Base-by-base conservation (phyloP, 2,888 invertebrate species). In the Trypoxylon attenuatum region DNA sequence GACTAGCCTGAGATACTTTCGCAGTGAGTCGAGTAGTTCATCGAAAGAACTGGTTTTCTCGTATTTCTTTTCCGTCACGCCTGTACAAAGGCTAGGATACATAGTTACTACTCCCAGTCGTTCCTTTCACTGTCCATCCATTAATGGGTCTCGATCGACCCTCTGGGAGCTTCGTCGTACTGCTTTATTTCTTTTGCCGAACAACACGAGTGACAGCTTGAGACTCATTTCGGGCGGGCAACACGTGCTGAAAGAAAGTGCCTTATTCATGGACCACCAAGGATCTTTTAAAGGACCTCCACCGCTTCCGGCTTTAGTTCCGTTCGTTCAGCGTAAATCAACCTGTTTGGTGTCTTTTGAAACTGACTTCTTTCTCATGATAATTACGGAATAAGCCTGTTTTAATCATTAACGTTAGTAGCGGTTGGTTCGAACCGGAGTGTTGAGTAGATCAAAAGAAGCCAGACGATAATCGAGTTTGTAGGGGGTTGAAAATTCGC, bases 141-240 rank as follows among this genome's bases (percentile, higher is more conserved):
- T 81, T 80, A 81, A 80, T 75, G 72, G 77, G 76, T 76, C 78
- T 73, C 79, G 80, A 83, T 82, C 77, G 78, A 77, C 72, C 74
- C 70, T 71, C 56, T 27, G 47, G 49, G 47, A 50, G 58, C 64
- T 33, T 33, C 69, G n/a, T n/a, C n/a, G 63, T 68, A 66, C 64
- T 69, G 61, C 71, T 78, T 74, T 77, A 73, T 77, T 75, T 79
- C 64, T 68, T 59, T 67, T 62, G 73, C 59, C 63, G 73, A 66
- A 59, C 69, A 77, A 70, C 76, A 76, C 74, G 71, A 69, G 58
- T 67, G 68, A 67, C 65, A 67, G 64, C 64, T 58, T 47, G 55
- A 49, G 52, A 62, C 68, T 66, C 68, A 61, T 70, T 73, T 70
- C 53, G 63, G 68, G 69, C 55, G 67, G 41, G 62, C 59, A 63